Conservation (phyloP, 2,797 vertebrate genomes). For the Urophycis tenuis region DNA sequence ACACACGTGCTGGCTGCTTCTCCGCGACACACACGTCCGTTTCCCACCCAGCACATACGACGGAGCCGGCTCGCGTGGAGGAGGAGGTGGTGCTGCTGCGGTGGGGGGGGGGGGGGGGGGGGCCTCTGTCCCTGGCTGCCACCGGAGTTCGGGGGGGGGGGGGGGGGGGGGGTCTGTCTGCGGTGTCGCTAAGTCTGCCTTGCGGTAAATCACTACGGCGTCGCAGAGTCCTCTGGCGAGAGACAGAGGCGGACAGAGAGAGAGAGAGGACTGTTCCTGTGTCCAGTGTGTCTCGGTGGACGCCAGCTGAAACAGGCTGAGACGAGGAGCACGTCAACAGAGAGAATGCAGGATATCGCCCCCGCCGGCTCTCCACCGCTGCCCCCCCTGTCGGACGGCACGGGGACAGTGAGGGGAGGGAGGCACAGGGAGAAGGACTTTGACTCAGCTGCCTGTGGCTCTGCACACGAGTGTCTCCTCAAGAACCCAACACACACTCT, state of each 20-base stretch:
- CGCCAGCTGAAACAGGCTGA: slow-evolving; percentile 20
- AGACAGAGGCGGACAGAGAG: neutral
- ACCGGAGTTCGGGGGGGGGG: neutral
- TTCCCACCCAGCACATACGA: neutral
- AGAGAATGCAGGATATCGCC: neutral
- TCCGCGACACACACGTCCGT: neutral
- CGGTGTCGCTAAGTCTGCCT: neutral
- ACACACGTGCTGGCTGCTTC: neutral
- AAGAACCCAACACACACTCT: neutral
- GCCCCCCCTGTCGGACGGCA: slow-evolving; percentile 48
- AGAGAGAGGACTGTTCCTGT: neutral
- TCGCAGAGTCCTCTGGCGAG: neutral
- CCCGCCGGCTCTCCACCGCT: slow-evolving; percentile 4
- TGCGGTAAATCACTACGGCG: neutral
- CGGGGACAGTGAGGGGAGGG: slow-evolving; percentile 50
- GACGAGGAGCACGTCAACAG: neutral
- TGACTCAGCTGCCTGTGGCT: slow-evolving; percentile 29
- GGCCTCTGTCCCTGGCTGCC: neutral
- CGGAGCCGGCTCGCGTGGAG: neutral
- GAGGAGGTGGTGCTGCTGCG: neutral
- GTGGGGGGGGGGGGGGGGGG: too few species aligned
- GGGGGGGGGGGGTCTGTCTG: neutral
- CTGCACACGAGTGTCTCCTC: slow-evolving; percentile 10
- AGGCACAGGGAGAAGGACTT: slow-evolving; percentile 8
- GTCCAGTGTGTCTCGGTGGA: too few species aligned